Percentiles rank a stretch among this genome's conserved stretches.
Evolutionary conservation across 1,140 invertebrate species (phyloP).

Genomic region (Heliconius himera): DNA sequence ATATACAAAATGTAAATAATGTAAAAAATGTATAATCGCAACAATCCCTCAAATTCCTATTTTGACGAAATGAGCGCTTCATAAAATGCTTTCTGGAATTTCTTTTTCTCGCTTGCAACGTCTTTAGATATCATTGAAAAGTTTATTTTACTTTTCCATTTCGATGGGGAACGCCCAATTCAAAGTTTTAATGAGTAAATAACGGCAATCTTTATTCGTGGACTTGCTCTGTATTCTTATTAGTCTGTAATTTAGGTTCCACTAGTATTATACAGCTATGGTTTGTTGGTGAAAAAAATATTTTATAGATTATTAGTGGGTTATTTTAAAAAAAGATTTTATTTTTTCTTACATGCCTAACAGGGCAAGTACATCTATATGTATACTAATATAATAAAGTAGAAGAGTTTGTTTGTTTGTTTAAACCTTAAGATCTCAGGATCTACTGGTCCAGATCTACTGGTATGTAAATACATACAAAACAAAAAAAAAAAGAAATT

Average conservation of each 20-base stretch:
- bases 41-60: constrained; percentile 16
- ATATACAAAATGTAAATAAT: constrained; percentile 10
- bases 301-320: too few relatives aligned
- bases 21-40: constrained; percentile 23
- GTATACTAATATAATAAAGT: too few relatives aligned
- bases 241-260: constrained; percentile 40
- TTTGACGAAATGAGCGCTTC: constrained; percentile 26
- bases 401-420: too few relatives aligned
- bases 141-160: constrained; percentile 56
- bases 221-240: constrained; percentile 57
- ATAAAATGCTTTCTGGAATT: constrained; percentile 32
- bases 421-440: too few relatives aligned
- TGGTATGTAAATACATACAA: too few relatives aligned
- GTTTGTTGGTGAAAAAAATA: too few relatives aligned
- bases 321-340: too few relatives aligned
- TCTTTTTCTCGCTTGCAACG: constrained; percentile 27
- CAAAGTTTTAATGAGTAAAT: constrained; percentile 77
- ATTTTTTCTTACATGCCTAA: too few relatives aligned
- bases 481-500: too few relatives aligned
- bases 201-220: constrained; percentile 60
- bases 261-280: background rate
- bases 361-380: too few relatives aligned
- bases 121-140: constrained; percentile 55
- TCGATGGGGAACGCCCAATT: constrained; percentile 60
- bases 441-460: too few relatives aligned